These are phyloP conservation scores for Xiphorhynchus elegans DNA, from an alignment of 2,113 vertebrate species.

Conservation along the genomic window DNA sequence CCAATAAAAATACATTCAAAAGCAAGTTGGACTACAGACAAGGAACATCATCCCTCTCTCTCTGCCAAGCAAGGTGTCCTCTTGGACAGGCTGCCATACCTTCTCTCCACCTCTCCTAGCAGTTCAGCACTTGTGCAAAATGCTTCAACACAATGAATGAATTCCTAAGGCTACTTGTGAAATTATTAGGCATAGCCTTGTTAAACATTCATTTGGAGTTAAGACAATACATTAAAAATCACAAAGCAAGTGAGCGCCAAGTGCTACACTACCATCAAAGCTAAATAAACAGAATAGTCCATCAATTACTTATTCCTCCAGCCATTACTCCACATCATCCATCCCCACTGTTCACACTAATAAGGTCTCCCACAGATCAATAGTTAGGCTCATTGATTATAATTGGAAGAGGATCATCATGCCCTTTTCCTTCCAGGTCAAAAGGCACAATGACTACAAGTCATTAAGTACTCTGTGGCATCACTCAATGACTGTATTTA, in stretches of 20 bases:
- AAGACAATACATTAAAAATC: constrained; percentile 53
- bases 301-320: background rate
- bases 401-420: background rate
- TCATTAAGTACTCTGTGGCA: background rate
- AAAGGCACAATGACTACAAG: constrained; percentile 36
- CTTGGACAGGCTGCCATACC: background rate
- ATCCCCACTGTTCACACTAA: background rate
- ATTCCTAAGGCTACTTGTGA: constrained; percentile 63
- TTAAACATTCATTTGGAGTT: constrained; percentile 55
- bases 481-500: background rate
- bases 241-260: background rate
- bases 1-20: constrained; percentile 49
- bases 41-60: background rate
- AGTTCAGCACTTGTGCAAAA: background rate
- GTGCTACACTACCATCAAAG: background rate
- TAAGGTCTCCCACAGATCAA: constrained; percentile 11
- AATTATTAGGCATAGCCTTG: constrained; percentile 26
- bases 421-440: constrained; percentile 31
- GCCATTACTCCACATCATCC: background rate
- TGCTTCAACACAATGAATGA: background rate
- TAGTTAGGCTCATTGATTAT: constrained; percentile 26
- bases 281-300: constrained; percentile 24
- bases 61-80: background rate
- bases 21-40: background rate
- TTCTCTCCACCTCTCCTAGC: background rate